Base-by-base conservation (phyloP, 1,140 invertebrate species). In the Pollicipes pollicipes region DNA sequence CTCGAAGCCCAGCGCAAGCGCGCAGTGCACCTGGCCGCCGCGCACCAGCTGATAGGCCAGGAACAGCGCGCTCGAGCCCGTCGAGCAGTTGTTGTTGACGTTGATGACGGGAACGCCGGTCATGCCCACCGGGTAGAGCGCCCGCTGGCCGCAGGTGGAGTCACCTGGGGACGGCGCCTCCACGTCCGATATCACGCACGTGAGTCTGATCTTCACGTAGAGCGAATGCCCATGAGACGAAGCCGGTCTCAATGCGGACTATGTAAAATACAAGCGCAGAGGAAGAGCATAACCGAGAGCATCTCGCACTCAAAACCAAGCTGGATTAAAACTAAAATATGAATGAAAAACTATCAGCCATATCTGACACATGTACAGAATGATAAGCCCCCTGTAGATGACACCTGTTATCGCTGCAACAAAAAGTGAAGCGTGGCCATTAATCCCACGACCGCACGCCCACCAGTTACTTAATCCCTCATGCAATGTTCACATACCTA, bases 31-130 rank as follows among this genome's bases (percentile, higher is more conserved):
- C 74, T 86, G 83, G 21, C 92, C 92, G 75, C 88, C 85, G 82
- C 94, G 88, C 28, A 99, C 83, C 16, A 97, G 84, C 79, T 98
- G 92, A 78, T 95, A 95, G 0, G 87, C 94, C 76, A 99, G 81
- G 72, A 88, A 86, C 0, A 99, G 78, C 3, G 96, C 96, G 70
- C 90, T 92, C 0, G 95, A 92, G 21, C 97, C 97, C 28, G 94
- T 98, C 0, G 96, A 90, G 78, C 97, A 99, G 77, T 97, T 97
- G 78, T 99, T 99, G 80, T 98, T 98, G 0, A 98, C 95, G 83
- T 99, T 99, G 81, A 90, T 95, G 72, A 99, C 88, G 17, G 97
- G 97, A 75, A 98, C 97, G 29, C 95, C 97, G 66, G 88, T 97
- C 84, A 98, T 87, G 63, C 97, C 97, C 63, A 98, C 81, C 79